Conservation (phyloP, 2,113 vertebrate genomes). For the Phyllostomus hastatus region DNA sequence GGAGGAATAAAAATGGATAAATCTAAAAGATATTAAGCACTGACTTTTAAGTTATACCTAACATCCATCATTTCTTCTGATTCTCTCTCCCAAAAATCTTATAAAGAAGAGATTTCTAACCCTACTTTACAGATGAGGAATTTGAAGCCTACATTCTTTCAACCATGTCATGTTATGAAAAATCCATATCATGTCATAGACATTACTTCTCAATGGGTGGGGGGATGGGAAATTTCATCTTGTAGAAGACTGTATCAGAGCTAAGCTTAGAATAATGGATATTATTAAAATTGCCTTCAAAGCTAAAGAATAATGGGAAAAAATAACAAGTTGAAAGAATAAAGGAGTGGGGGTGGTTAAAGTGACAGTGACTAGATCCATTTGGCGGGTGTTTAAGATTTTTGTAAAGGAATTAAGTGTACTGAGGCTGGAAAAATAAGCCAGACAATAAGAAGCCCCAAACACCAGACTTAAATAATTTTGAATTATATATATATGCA, state of each 20-base stretch:
- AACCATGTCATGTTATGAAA: neutral
- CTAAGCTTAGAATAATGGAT: neutral
- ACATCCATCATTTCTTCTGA: neutral
- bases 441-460: neutral
- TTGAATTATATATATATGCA: constrained; percentile 17
- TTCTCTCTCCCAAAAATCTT: neutral
- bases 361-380: neutral
- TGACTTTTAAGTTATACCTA: neutral
- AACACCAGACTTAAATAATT: neutral
- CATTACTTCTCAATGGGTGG: neutral
- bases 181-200: neutral
- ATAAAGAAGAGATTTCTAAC: constrained; percentile 28
- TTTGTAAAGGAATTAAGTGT: neutral
- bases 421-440: constrained; percentile 21
- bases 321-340: constrained; percentile 25
- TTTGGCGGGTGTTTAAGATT: constrained; percentile 17
- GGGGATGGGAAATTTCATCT: constrained; percentile 14
- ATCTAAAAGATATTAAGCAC: neutral
- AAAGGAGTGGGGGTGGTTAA: neutral
- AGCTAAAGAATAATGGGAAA: neutral
- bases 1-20: neutral
- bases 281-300: constrained; percentile 46
- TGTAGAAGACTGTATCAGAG: neutral
- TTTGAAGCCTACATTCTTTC: neutral
- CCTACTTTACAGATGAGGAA: neutral